phyloP scores from a whole-genome alignment of 2,888 invertebrate species.

The Tridacna gigas region DNA sequence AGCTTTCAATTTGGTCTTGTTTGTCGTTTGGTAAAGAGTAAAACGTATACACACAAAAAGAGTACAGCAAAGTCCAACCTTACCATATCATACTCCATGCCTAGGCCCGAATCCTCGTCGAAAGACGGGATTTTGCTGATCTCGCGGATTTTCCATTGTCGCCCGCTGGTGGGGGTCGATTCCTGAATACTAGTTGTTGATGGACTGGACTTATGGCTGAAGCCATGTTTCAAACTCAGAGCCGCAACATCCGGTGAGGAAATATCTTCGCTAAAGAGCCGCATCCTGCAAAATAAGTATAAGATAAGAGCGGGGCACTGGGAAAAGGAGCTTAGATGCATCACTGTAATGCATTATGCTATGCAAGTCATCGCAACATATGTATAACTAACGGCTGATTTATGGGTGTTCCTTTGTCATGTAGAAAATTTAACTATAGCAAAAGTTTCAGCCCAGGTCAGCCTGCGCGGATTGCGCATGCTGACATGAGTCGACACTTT shows the following conservation, averaged over 20 bases:
- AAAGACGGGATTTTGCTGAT: conserved; percentile 20
- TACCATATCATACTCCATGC: conserved; percentile 35
- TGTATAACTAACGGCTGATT: too few relatives aligned
- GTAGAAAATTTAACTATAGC: too few relatives aligned
- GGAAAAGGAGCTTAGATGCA: too few relatives aligned
- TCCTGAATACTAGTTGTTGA: not conserved
- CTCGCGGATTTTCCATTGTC: not conserved
- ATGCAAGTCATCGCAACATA: too few relatives aligned
- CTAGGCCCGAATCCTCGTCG: conserved; percentile 25
- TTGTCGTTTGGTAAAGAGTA: not conserved
- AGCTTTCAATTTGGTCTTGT: too few relatives aligned
- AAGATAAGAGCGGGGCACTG: not conserved
- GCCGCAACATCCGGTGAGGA: not conserved
- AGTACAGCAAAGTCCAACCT: not conserved
- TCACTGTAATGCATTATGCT: too few relatives aligned
- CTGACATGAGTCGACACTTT: too few relatives aligned
- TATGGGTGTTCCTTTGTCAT: too few relatives aligned
- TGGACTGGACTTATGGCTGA: not conserved
- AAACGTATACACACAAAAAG: not conserved
- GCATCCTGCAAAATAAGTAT: conserved; percentile 3
- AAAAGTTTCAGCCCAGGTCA: too few relatives aligned
- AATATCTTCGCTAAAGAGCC: not conserved
- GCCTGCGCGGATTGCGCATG: too few relatives aligned
- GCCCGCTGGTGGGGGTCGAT: conserved; percentile 1
- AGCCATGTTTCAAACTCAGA: not conserved